phyloP scores from a whole-genome alignment of 2,113 vertebrate species.

The Nesospiza acunhae region DNA sequence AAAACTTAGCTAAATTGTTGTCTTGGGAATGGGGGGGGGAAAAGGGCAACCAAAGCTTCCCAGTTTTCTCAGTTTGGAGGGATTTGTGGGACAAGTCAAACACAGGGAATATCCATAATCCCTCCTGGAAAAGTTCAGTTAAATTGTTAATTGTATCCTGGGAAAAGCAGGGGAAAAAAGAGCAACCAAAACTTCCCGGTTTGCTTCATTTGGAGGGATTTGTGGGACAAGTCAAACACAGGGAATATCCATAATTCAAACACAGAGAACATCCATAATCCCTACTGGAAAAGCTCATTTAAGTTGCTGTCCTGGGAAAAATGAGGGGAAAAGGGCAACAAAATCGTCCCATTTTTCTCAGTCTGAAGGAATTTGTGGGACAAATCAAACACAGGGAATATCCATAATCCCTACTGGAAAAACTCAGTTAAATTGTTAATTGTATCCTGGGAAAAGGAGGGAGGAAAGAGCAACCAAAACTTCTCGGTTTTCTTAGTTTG shows the following conservation, averaged over 20 bases:
- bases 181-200: rapidly evolving
- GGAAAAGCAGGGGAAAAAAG: neutral
- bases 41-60: neutral
- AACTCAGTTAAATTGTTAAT: neutral
- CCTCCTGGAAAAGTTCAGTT: neutral
- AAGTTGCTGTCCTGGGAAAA: neutral
- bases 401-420: neutral
- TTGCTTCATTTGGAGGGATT: neutral
- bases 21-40: neutral
- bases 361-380: neutral
- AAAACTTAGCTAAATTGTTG: neutral
- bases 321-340: rapidly evolving
- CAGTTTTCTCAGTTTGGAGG: neutral
- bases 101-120: neutral
- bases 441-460: neutral
- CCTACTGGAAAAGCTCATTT: neutral
- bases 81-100: neutral
- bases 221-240: neutral
- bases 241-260: neutral
- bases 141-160: neutral
- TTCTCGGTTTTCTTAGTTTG: neutral
- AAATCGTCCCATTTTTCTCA: neutral
- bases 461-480: rapidly evolving
- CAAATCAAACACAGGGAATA: neutral
- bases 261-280: no score